Base-by-base conservation (phyloP, 2,113 vertebrate species). In the Entelurus aequoreus region DNA sequence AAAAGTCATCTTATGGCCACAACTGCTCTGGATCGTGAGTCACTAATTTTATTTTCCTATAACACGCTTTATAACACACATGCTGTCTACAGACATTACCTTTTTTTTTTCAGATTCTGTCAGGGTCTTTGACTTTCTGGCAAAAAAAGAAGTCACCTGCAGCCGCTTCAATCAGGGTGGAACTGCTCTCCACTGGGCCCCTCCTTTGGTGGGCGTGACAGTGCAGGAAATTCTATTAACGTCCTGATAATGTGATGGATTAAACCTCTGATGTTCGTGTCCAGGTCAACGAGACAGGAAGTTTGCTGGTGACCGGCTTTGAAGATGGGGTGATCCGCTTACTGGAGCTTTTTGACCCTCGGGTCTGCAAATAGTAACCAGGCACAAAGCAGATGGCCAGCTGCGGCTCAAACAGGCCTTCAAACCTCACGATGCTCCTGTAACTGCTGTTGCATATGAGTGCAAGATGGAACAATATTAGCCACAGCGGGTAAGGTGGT, bases 241-340 rank as follows among this genome's bases (percentile, higher is more conserved):
- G 3, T 63, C 68, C 68, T 58, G 19, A 57, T 4, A 21, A 21
- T 13, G 9, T 21, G 16, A 9, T 6, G 7, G 11, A 13, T 6
- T 21, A 13, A 44, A 44, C 4, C n/a, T 57, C 16, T 57, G 19
- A 21, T 84, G 10, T 57, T 58, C 83, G 16, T 77, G 48, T 62
- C 65, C 40, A 97, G 95, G 86, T 92, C 53, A 90, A 72, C 77
- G 81, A 86, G 54, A 71, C 75, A 15, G 93, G 91, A 70, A 86
- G 89, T 51, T 65, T 94, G 11, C 82, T 99, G 76, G 80, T 86
- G n/a, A 84, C 88, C 1, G 97, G 97, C 5, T 99, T 97, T 71
- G 90, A 94, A 74, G 95, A 99, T 47, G 97, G 97, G 0, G 92
- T 97, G 52, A 90, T 98, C 55, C 93, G 95, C 14, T 51, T 99